Evolutionary conservation across 1,140 invertebrate species (phyloP).

Genomic region (Brachystomella parvula): DNA sequence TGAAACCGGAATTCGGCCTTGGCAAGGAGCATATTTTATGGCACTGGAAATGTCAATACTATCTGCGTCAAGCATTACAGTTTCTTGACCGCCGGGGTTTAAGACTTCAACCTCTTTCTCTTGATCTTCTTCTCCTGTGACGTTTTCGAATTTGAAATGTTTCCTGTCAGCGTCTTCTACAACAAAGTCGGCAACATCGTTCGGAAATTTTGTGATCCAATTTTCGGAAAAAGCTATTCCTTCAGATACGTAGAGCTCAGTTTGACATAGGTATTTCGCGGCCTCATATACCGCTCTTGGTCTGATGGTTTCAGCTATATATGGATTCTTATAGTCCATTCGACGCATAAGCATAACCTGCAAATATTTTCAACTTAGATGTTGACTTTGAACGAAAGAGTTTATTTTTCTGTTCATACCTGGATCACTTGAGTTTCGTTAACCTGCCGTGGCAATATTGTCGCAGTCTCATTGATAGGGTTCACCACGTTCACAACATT

Average conservation of each 20-base stretch:
- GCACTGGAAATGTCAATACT: not conserved
- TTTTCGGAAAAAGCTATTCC: not conserved
- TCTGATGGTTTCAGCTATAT: conserved; percentile 11
- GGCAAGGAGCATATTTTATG: not conserved
- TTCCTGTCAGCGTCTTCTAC: not conserved
- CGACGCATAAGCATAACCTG: conserved; percentile 13
- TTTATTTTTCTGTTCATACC: not conserved
- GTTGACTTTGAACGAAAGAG: not conserved
- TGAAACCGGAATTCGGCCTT: conserved; percentile 6
- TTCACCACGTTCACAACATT: conserved; percentile 18
- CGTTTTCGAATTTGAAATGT: not conserved
- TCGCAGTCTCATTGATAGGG: not conserved
- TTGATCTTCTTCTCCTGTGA: not conserved
- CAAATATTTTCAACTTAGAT: too few species aligned
- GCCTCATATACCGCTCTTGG: not conserved
- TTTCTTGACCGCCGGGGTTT: conserved; percentile 5
- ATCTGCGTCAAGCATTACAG: not conserved
- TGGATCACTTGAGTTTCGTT: conserved; percentile 10
- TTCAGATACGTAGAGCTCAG: conserved; percentile 7
- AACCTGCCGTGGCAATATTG: not conserved
- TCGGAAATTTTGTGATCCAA: not conserved
- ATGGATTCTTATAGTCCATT: conserved; percentile 8
- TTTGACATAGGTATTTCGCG: not conserved
- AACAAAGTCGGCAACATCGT: not conserved
- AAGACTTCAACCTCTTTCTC: not conserved